phyloP scores from a whole-genome alignment of 2,113 vertebrate species.

The Hydrochoerus hydrochaeris region DNA sequence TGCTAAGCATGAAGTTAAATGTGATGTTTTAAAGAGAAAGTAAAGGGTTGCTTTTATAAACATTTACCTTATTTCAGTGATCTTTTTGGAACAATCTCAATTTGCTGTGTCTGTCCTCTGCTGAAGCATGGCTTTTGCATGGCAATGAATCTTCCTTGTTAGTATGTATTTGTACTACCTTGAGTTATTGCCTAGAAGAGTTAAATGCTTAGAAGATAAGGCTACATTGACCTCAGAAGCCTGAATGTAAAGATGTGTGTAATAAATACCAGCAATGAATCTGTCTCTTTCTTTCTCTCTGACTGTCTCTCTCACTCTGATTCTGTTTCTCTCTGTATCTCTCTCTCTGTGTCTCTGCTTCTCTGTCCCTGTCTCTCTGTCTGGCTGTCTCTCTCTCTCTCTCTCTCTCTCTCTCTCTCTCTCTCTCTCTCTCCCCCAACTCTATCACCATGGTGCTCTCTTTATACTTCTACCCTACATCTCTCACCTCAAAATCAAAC shows the following conservation, averaged over 20 bases:
- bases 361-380: background rate
- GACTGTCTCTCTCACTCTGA: no score
- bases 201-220: background rate
- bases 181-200: background rate
- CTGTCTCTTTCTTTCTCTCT: fast-evolving
- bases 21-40: constrained; percentile 14
- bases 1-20: constrained; percentile 37
- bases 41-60: background rate
- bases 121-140: background rate
- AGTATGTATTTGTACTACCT: background rate
- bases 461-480: background rate
- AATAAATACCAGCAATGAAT: background rate
- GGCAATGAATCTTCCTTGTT: background rate
- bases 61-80: background rate
- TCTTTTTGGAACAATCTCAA: background rate
- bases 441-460: background rate
- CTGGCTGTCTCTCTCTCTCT: background rate
- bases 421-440: background rate
- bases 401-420: fast-evolving
- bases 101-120: background rate
- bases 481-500: background rate
- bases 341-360: no score
- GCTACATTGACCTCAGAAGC: background rate
- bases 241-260: background rate
- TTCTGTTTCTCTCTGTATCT: background rate